Percentiles rank a stretch among this genome's conserved stretches.
These are phyloP conservation scores for Calliphora vicina DNA, from an alignment of 1,140 invertebrate genomes.

Conservation along the genomic window DNA sequence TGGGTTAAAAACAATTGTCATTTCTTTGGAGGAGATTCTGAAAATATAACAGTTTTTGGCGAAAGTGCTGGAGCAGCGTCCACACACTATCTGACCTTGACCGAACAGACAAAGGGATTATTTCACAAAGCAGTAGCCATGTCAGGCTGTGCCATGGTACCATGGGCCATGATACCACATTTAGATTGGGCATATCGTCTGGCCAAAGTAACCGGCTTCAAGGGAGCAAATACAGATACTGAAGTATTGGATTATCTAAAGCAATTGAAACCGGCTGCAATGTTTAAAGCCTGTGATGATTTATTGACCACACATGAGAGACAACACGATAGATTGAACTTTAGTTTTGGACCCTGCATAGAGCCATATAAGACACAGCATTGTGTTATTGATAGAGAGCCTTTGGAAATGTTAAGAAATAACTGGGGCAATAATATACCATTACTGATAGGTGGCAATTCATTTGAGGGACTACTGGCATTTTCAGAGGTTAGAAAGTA, in stretches of 20 bases:
- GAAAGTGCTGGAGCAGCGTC: constrained; percentile 65
- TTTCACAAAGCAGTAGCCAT: constrained; percentile 63
- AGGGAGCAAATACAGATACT: constrained; percentile 48
- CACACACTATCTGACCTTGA: constrained; percentile 70
- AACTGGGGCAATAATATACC: constrained; percentile 63
- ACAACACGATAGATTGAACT: constrained; percentile 50
- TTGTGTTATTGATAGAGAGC: constrained; percentile 56
- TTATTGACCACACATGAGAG: constrained; percentile 56
- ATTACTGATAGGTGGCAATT: constrained; percentile 61
- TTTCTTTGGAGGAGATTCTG: constrained; percentile 66
- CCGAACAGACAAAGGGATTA: constrained; percentile 61
- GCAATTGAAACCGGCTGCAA: constrained; percentile 64
- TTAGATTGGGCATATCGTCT: constrained; percentile 56
- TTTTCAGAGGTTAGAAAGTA: constrained; percentile 56
- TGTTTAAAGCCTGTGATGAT: constrained; percentile 63
- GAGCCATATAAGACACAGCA: constrained; percentile 55
- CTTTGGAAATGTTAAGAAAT: constrained; percentile 58
- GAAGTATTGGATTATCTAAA: constrained; percentile 49
- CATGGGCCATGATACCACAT: constrained; percentile 55
- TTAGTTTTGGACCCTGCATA: constrained; percentile 58
- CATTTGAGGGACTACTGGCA: constrained; percentile 62
- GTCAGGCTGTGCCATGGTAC: constrained; percentile 58
- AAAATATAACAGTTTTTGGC: constrained; percentile 65
- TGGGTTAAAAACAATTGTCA: constrained; percentile 73
- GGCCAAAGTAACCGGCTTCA: constrained; percentile 55